Conservation (phyloP, 2,113 vertebrate species). For the Tenebrosternarchus preto region DNA sequence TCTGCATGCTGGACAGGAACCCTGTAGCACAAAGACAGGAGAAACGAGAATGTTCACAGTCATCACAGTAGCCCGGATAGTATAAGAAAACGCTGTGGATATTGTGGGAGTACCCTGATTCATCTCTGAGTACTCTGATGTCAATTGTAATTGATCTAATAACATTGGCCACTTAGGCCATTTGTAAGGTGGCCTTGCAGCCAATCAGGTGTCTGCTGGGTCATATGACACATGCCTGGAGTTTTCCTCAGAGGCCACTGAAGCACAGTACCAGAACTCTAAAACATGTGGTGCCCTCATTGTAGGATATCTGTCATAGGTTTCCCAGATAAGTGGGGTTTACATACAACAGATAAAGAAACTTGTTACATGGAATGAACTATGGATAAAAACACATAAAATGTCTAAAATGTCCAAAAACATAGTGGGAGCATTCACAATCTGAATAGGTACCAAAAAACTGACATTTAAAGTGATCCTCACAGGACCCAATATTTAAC, state of each 20-base stretch:
- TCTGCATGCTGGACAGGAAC: constrained; percentile 87
- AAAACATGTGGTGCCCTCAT: too few relatives aligned
- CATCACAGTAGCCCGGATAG: background rate
- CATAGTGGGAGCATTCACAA: constrained; percentile 17
- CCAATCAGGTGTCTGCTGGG: too few relatives aligned
- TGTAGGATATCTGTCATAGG: too few relatives aligned
- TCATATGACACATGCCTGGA: too few relatives aligned
- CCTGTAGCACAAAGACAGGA: constrained; percentile 70
- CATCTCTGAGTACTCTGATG: background rate
- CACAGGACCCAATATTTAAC: constrained; percentile 63
- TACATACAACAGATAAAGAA: background rate
- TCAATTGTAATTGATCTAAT: too few relatives aligned
- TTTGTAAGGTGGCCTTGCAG: too few relatives aligned
- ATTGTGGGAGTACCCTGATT: background rate
- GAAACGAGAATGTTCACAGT: background rate
- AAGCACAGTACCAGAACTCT: too few relatives aligned
- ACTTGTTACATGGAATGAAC: constrained; percentile 8
- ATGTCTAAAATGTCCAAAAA: constrained; percentile 12
- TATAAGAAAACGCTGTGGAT: background rate
- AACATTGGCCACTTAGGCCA: too few relatives aligned
- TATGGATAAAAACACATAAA: constrained; percentile 17
- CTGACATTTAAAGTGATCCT: constrained; percentile 73
- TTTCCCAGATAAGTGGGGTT: background rate
- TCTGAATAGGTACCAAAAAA: constrained; percentile 42
- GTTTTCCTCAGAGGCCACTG: too few relatives aligned